Base-by-base conservation (phyloP, 2,888 invertebrate genomes). In the Cremastobaeus sp. region DNA sequence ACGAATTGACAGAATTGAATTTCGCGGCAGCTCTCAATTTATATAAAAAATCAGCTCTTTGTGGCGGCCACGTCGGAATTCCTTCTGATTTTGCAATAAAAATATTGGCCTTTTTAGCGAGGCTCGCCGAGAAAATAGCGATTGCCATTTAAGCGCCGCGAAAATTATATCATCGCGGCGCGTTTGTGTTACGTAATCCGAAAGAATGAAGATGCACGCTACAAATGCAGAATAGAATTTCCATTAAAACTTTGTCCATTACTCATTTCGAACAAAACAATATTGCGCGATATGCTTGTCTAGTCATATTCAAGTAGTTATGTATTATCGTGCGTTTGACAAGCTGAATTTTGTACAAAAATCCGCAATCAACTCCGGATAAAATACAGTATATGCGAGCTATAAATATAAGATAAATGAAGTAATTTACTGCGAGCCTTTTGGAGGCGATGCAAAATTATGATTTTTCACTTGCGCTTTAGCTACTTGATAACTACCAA, bases 211-310 rank as follows among this genome's bases (percentile, higher is more conserved):
- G 55, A 57, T 37, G 43, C 25, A 17, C 30, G 59, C 47, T 65
- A 71, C 57, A 50, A 71, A 59, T 45, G 50, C 45, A 55, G 50
- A 68, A 73, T 68, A 64, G 68, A 57, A 64, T 73, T 68, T 73
- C 62, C 50, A 68, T 68, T 68, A 68, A 73, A 68, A 73, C 68
- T 73, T 73, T 62, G 55, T 43, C 50, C 73, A 68, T 73, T 68
- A 68, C 50, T 73, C 62, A 68, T 73, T 73, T 62, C 55, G 18
- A 48, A 34, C 45, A 64, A 57, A 73, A 68, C 68, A 73, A 73
- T 68, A 68, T 73, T 54, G 35, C 47, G 45, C 68, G 73, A 62
- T 64, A 68, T 64, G 68, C 68, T 62, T 62, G 62, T 55, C 72
- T 64, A 66, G 64, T 59, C 66, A 62, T 48, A 55, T 68, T 73